These are phyloP conservation scores for Meda fulgida DNA, from an alignment of 2,797 vertebrate species.

Conservation along the genomic window DNA sequence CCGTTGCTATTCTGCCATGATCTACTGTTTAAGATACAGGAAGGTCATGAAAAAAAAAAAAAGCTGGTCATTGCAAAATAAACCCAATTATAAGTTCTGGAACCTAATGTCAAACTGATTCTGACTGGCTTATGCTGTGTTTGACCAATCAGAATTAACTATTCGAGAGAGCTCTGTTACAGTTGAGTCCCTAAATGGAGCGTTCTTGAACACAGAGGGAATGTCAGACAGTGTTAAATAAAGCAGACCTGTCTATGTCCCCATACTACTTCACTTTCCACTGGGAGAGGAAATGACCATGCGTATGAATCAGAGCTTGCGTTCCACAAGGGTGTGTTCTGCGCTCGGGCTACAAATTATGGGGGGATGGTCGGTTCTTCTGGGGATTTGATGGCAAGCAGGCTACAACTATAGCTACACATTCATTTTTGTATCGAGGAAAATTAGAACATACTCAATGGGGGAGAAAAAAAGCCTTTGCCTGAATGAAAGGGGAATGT, in stretches of 20 bases:
- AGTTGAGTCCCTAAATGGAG: constrained; percentile 22
- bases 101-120: not conserved
- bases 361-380: constrained; percentile 5
- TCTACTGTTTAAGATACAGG: not conserved
- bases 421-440: constrained; percentile 22
- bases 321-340: constrained; percentile 41
- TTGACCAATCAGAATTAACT: not conserved
- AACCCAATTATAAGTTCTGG: not conserved
- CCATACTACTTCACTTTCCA: constrained; percentile 41
- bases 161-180: not conserved
- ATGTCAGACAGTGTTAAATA: constrained; percentile 49
- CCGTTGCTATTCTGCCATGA: not conserved
- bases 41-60: not conserved
- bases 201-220: constrained; percentile 1
- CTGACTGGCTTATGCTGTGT: not conserved
- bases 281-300: constrained; percentile 57
- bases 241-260: constrained; percentile 37
- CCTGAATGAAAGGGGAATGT: constrained; percentile 7
- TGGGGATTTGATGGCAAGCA: constrained; percentile 29
- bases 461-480: not conserved
- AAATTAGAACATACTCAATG: not conserved
- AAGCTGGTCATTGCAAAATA: not conserved
- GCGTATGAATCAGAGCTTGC: constrained; percentile 58
- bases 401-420: not conserved
- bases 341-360: not conserved